Base-by-base conservation (phyloP, 64 coral and sea anemone genomes). In the Trachythela sp. region DNA sequence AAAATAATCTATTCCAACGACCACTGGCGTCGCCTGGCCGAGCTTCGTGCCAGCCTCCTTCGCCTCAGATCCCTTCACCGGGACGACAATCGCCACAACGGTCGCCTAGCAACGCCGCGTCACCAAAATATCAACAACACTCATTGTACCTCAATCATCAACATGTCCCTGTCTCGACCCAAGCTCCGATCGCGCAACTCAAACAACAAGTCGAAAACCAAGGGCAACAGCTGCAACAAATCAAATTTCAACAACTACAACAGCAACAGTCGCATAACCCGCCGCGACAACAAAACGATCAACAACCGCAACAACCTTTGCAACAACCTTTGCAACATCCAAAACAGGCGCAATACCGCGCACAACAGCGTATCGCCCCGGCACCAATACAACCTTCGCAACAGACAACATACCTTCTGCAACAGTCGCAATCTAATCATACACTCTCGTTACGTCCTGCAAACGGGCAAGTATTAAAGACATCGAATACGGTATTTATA, bases 171-270 rank as follows among this genome's bases (percentile, higher is more conserved):
- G 75, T 39, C 33, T 37, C 75, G 33, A 37, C 75, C 13, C 75
- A 80, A 35, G 75, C 75, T 80, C 75, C 75, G 6, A 80, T 80
- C 30, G 75, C 75, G 30, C 75, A 80, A 35, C 75, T 80, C 2
- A 80, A 80, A 30, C 75, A 80, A 39, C 75, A 80, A 80, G 75
- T 80, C 34, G 75, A 80, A 39, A 80, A 80, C 30, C 75, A 80
- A 39, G 37, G 37, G 13, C 75, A 80, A 39, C 75, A 80, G 30
- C 75, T 80, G 20, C 75, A 80, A 80, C 75, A 80, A 39, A 80
- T 80, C 13, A 80, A 80, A 35, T 80, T 34, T 35, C 75, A 80
- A 30, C 75, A 80, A 80, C 9, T 80, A 35, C 75, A 80, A 80
- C 75, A 80, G 17, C 75, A 80, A 36, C 75, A 80, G 20, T 2